Evolutionary conservation across 2,797 vertebrate genomes (phyloP), one percentile per base, ranked within the genome.

Genomic region (Chelon labrosus): DNA sequence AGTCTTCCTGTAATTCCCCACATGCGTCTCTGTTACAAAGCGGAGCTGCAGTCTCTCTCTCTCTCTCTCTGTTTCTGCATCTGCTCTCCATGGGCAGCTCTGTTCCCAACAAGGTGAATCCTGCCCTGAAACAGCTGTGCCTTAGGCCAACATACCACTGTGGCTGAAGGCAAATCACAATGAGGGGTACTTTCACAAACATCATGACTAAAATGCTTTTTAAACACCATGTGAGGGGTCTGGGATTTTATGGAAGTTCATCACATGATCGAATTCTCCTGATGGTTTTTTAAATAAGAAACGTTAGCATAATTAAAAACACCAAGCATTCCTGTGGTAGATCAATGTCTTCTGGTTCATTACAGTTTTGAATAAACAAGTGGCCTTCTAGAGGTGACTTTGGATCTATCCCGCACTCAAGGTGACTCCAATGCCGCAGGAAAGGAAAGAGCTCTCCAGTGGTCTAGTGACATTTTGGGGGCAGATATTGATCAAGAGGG

Each of bases 401-500:
- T 88, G 75, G 31, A 49, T 69, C 16, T 35, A 57, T 72, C 49
- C 62, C 17, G 49, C 35, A 22, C 71, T 79, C 79, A 92, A 93
- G 88, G 91, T 93, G 86, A 93, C 84, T 88, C 79, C 77, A 83
- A 65, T 71, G 72, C 71, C 80, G 65, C 70, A 60, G 85, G 74
- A 62, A 84, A 65, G 65, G 73, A 52, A 51, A 78, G 25, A 16
- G 73, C 67, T 83, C 82, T 85, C 73, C 72, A 50, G 73, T 66
- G 77, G 71, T 85, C 39, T 72, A 54, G 54, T 86, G 88, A 87
- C 86, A 89, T 86, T 88, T 75, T 73, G 75, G 52, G 78, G 70
- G 64, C 84, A 88, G 85, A 86, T 89, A 91, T 89, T 90, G 87
- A 93, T 88, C 80, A 51, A 75, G 63, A 70, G 79, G 83, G 83